A percentile compares a stretch with the other conserved stretches of the same genome.
These are phyloP conservation scores for Sinonovacula constricta DNA, from an alignment of 1,140 invertebrate genomes.

Conservation along the genomic window DNA sequence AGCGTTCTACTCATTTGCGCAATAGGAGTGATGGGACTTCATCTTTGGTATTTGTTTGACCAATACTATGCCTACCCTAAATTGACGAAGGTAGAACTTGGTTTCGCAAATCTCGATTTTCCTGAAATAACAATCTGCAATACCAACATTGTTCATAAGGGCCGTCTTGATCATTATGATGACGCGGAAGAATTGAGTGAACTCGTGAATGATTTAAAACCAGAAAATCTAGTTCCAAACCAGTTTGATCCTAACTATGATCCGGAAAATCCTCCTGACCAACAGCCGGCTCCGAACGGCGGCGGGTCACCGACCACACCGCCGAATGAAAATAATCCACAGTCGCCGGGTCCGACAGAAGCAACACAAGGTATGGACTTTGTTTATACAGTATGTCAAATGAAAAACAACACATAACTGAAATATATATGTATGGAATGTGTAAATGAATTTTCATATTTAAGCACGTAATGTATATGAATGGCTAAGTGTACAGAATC, in stretches of 20 bases:
- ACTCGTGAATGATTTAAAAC: constrained; percentile 13
- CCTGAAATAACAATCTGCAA: constrained; percentile 69
- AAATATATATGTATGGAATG: no score
- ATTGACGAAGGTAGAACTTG: constrained; percentile 44
- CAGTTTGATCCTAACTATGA: constrained; percentile 27
- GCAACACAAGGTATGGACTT: no score
- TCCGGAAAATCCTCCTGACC: no score
- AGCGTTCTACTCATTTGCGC: constrained; percentile 41
- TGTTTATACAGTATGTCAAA: no score
- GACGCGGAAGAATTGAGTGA: constrained; percentile 23
- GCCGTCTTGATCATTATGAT: not conserved
- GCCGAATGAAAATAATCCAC: no score
- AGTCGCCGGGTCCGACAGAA: no score
- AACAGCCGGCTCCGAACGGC: no score
- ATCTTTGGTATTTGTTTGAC: constrained; percentile 52
- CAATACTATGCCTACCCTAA: constrained; percentile 55
- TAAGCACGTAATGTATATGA: no score
- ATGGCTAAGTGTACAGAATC: no score
- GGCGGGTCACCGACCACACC: no score
- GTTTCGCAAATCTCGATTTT: constrained; percentile 55
- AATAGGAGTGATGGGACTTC: constrained; percentile 47
- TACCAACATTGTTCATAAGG: constrained; percentile 50
- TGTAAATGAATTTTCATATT: no score
- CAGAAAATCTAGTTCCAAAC: constrained; percentile 39
- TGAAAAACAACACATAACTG: no score